Conservation (phyloP, 2,113 vertebrate species). For the Siniperca knerii region DNA sequence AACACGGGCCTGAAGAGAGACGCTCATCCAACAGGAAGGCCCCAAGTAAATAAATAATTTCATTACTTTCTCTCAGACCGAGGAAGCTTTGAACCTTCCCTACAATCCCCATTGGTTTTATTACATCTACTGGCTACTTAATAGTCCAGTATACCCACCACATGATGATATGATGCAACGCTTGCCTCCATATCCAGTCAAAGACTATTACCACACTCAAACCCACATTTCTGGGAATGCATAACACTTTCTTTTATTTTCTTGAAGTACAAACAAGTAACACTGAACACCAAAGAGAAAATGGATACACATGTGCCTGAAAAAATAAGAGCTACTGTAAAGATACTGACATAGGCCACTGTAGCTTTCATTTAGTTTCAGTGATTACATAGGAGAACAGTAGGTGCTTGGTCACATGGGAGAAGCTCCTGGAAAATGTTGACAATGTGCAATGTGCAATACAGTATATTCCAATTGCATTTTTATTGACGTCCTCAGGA, state of each 20-base stretch:
- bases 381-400: too few relatives aligned
- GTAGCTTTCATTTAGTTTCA: too few relatives aligned
- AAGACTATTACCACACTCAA: slow-evolving; percentile 22
- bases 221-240: slow-evolving; percentile 5
- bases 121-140: neutral
- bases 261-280: neutral
- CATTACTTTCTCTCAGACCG: slow-evolving; percentile 7
- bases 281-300: neutral
- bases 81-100: slow-evolving; percentile 19
- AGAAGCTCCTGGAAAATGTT: too few relatives aligned
- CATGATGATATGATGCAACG: slow-evolving; percentile 24
- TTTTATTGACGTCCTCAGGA: too few relatives aligned
- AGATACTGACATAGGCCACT: neutral
- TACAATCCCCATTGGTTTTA: slow-evolving; percentile 28
- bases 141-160: slow-evolving; percentile 6
- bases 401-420: too few relatives aligned
- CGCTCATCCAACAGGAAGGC: neutral
- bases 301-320: neutral
- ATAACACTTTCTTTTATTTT: neutral
- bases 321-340: neutral
- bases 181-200: slow-evolving; percentile 25
- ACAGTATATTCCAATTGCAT: too few relatives aligned
- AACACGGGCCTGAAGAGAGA: slow-evolving; percentile 18
- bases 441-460: too few relatives aligned
- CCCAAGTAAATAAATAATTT: slow-evolving; percentile 18